phyloP scores from a whole-genome alignment of 2,797 vertebrate species.

The Sus cebifrons region DNA sequence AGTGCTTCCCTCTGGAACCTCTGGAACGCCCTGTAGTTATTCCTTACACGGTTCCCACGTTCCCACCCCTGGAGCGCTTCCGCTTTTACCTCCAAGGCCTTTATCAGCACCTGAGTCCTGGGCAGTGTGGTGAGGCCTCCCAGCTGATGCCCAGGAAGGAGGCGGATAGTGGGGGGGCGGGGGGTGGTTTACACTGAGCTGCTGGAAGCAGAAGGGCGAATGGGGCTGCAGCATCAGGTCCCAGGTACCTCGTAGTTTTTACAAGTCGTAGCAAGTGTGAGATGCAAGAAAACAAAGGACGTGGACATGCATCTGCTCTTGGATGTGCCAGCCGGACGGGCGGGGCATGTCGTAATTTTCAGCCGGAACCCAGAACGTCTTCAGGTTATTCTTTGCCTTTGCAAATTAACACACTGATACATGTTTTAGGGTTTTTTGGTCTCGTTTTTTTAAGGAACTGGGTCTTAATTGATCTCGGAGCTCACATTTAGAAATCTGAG shows the following conservation, averaged over 20 bases:
- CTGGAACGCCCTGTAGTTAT: neutral
- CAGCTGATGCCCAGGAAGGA: neutral
- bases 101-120: neutral
- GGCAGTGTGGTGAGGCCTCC: neutral
- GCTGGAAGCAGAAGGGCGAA: neutral
- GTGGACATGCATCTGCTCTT: neutral
- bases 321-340: fast-evolving
- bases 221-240: neutral
- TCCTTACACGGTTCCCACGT: neutral
- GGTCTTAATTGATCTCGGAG: no score
- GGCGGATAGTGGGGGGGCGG: neutral
- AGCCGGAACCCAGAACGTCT: neutral
- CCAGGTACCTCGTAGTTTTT: neutral
- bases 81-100: neutral
- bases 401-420: neutral
- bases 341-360: no score
- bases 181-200: neutral
- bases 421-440: no score
- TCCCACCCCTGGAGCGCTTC: neutral
- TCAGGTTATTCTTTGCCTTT: neutral
- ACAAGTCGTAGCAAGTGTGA: fast-evolving
- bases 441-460: neutral
- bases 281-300: neutral
- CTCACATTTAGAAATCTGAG: neutral
- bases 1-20: neutral